These are phyloP conservation scores for Papilio gigon DNA, from an alignment of 2,888 invertebrate genomes.

Conservation along the genomic window DNA sequence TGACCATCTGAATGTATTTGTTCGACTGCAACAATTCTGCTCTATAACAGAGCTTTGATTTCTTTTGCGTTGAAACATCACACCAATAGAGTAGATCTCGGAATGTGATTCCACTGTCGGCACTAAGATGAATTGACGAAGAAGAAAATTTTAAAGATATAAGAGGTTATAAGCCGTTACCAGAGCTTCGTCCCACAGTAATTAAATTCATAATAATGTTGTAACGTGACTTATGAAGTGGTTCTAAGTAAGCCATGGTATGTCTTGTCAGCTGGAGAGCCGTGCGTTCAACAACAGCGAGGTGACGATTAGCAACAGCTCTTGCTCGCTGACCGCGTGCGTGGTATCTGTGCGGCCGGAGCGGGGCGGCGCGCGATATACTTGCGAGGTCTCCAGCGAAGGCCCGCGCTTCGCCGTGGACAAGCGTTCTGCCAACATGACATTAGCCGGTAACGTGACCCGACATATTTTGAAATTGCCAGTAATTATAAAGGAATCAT, in stretches of 20 bases:
- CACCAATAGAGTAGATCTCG: no score
- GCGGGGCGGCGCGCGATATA: conserved; percentile 69
- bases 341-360: conserved; percentile 67
- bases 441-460: conserved; percentile 65
- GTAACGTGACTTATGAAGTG: background rate
- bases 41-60: no score
- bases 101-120: no score
- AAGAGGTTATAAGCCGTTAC: no score
- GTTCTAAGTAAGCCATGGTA: background rate
- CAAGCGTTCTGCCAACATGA: conserved; percentile 70
- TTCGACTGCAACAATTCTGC: no score
- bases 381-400: conserved; percentile 78
- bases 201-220: background rate
- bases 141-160: no score
- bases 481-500: no score
- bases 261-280: conserved; percentile 62
- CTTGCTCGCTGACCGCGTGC: conserved; percentile 64
- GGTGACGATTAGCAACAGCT: conserved; percentile 68
- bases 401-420: conserved; percentile 75
- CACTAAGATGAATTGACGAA: no score
- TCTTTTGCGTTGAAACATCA: no score
- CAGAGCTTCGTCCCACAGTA: background rate
- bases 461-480: no score
- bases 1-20: conserved; percentile 15
- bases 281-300: conserved; percentile 72